These are phyloP conservation scores for Paguma larvata DNA, from an alignment of 2,797 vertebrate species.

Conservation along the genomic window DNA sequence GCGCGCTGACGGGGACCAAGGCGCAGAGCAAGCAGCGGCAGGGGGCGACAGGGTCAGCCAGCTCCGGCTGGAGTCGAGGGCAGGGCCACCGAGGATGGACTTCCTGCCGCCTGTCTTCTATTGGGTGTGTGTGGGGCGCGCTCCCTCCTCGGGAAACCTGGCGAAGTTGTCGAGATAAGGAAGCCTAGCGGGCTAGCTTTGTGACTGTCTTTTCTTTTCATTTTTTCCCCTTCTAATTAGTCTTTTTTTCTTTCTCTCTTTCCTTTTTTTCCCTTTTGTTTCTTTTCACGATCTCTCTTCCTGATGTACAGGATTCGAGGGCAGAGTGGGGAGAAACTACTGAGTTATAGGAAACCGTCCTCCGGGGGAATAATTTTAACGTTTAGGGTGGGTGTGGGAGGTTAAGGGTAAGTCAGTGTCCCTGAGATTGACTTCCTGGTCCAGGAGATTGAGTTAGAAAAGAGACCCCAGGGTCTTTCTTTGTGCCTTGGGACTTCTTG, in stretches of 20 bases:
- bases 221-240: not conserved
- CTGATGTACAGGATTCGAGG: not conserved
- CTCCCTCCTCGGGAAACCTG: not conserved
- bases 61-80: not conserved
- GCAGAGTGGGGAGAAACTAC: not conserved
- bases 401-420: not conserved
- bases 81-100: not conserved
- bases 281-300: not conserved
- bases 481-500: not conserved
- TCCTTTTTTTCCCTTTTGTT: not conserved
- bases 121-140: not conserved
- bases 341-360: not conserved
- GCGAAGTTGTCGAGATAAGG: slow-evolving; percentile 62
- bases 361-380: not conserved
- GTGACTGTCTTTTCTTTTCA: not conserved
- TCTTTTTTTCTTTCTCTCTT: not conserved
- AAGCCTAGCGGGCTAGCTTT: not conserved
- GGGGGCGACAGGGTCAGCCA: not conserved
- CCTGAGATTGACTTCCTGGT: not conserved
- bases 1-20: rapidly evolving
- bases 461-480: not conserved
- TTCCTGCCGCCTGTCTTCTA: not conserved
- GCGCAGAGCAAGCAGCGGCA: not conserved
- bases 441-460: not conserved
- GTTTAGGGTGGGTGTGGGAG: not conserved